phyloP scores from a whole-genome alignment of 2,888 invertebrate species.

The Neuroscelio doddi region DNA sequence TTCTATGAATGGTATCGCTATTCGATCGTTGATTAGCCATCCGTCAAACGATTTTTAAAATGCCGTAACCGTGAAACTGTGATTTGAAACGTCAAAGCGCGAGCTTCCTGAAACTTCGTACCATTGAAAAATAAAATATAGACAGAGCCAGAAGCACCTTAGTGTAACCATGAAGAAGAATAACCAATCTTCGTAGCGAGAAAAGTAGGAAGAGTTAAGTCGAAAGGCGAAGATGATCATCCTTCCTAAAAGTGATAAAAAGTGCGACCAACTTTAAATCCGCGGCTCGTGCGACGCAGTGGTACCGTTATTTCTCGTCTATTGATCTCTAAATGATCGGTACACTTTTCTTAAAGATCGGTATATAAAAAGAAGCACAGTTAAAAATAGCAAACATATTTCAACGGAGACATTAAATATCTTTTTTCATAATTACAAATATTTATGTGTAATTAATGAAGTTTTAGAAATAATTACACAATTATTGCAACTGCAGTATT shows the following conservation, averaged over 20 bases:
- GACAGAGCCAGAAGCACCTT: no score
- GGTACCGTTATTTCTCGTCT: constrained; percentile 51
- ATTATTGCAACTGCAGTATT: not conserved
- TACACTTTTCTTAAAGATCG: not conserved
- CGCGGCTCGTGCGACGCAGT: constrained; percentile 58
- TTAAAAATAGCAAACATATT: no score
- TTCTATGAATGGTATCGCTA: constrained; percentile 38
- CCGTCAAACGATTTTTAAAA: constrained; percentile 50
- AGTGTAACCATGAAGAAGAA: constrained; percentile 42
- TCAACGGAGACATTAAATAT: no score
- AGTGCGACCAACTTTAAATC: constrained; percentile 58
- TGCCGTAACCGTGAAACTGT: constrained; percentile 48
- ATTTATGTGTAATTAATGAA: no score
- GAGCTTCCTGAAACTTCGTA: constrained; percentile 47
- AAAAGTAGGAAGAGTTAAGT: constrained; percentile 21
- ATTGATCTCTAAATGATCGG: constrained; percentile 24
- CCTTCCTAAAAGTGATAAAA: constrained; percentile 52
- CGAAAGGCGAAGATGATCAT: constrained; percentile 42
- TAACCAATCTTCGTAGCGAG: constrained; percentile 32
- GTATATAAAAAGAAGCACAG: no score
- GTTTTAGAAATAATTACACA: constrained; percentile 1
- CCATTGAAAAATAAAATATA: constrained; percentile 21
- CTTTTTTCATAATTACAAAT: no score
- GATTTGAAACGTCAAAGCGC: constrained; percentile 53
- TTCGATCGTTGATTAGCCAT: constrained; percentile 46